Evolutionary conservation across 2,888 invertebrate species (phyloP), one percentile per base, ranked within the genome.

Genomic region (Crocallis elinguaria): DNA sequence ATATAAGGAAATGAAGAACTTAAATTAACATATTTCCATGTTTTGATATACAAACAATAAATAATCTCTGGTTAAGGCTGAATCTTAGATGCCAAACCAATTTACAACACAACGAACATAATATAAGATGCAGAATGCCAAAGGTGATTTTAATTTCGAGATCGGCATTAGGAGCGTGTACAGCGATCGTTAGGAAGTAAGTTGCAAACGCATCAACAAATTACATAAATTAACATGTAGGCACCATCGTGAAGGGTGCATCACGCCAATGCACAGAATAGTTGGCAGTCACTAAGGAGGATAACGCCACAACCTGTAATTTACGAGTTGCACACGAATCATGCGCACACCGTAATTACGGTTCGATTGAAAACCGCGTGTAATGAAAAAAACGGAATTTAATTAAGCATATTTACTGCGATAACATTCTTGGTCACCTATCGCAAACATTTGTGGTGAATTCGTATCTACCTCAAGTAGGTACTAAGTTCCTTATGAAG

Each of bases 201-300:
- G 30, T 36, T 32, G 29, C 36, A 23, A 57, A 30, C 49, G 46
- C 62, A 71, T 63, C 61, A 60, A 66, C 66, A 73, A 78, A 82
- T 82, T 77, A 77, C 71, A 80, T 69, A 75, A 78, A 86, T 83
- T 80, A 85, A 78, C 60, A 75, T 81, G 82, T 82, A 77, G 64
- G 66, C 66, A 69, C 67, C 71, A 58, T 77, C 80, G 78, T 76
- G 81, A 78, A 69, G 60, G 61, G 67, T 67, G 68, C 66, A 73
- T 77, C 77, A 77, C 73, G 76, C 64, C 67, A 59, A 49, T 37
- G 29, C 66, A 61, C 43, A 38, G 32, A 19, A 16, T 36, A 42
- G 6, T 8, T 11, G 29, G 19, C 35, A 39, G 17, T 14, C 11
- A 23, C 11, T 16, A 53, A n/a, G 19, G 35, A 27, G 4, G 16